A percentile compares a stretch with the other conserved stretches of the same genome.
Conservation (phyloP, 2,797 vertebrate species). For the Pagetopsis macropterus region DNA sequence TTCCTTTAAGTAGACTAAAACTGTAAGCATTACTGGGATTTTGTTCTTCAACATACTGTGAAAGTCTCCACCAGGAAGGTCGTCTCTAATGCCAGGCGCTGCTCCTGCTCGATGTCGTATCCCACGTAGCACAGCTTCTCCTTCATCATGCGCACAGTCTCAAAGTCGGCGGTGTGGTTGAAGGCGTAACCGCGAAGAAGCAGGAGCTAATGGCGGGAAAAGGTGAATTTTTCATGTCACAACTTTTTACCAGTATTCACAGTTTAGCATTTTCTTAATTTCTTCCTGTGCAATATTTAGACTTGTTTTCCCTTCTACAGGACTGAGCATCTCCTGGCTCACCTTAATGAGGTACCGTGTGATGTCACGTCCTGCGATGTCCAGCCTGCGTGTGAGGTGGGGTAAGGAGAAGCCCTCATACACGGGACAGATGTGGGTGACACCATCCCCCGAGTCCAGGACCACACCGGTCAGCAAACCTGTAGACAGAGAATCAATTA, state of each 20-base stretch:
- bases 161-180: conserved; percentile 88
- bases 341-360: conserved; percentile 88
- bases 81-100: conserved; percentile 84
- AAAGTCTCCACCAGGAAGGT: conserved; percentile 85
- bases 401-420: conserved; percentile 86
- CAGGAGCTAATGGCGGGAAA: conserved; percentile 75
- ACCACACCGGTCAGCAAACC: conserved; percentile 86
- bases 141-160: conserved; percentile 87
- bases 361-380: conserved; percentile 88
- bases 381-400: conserved; percentile 85
- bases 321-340: background rate
- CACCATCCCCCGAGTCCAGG: conserved; percentile 85
- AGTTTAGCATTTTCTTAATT: background rate
- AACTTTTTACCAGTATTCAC: background rate
- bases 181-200: conserved; percentile 86
- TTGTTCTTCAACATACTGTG: conserved; percentile 56
- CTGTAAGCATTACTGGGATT: background rate
- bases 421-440: conserved; percentile 87
- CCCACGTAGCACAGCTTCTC: conserved; percentile 88
- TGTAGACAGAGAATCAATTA: conserved; percentile 38
- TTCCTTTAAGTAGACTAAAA: background rate
- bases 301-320: background rate
- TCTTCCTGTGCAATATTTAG: background rate
- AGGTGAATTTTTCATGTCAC: background rate
- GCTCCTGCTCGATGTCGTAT: conserved; percentile 88